Percentiles rank a stretch among this genome's conserved stretches.
Conservation (phyloP, 2,888 invertebrate genomes). For the Euproctis similis region DNA sequence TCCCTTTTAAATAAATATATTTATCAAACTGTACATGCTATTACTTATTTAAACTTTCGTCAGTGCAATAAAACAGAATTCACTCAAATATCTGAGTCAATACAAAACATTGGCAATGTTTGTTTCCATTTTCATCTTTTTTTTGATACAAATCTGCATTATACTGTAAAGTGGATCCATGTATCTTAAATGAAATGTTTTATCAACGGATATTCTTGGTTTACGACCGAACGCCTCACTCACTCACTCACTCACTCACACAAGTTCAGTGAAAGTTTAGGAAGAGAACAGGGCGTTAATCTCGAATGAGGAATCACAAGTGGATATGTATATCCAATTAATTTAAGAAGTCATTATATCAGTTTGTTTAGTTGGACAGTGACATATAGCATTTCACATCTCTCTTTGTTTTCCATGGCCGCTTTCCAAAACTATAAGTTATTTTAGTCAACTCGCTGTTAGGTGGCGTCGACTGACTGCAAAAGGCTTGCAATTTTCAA, state of each 20-base stretch:
- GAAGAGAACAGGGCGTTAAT: conserved; percentile 40
- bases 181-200: conserved; percentile 36
- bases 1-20: too few relatives aligned
- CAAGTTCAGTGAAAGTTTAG: conserved; percentile 40
- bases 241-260: conserved; percentile 30
- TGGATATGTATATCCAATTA: conserved; percentile 65
- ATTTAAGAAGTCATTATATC: conserved; percentile 69
- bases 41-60: too few relatives aligned
- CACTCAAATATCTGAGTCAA: too few relatives aligned
- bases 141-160: conserved; percentile 22
- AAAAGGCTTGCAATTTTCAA: conserved; percentile 32
- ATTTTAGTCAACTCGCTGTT: conserved; percentile 43
- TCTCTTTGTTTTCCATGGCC: conserved; percentile 66
- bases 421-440: conserved; percentile 67
- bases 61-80: too few relatives aligned
- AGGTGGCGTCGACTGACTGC: conserved; percentile 34
- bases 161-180: conserved; percentile 27
- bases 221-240: conserved; percentile 42
- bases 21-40: too few relatives aligned
- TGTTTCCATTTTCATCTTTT: conserved; percentile 23
- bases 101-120: conserved; percentile 10
- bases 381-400: conserved; percentile 50
- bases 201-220: conserved; percentile 51
- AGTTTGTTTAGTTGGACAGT: conserved; percentile 64
- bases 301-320: conserved; percentile 49